Evolutionary conservation across 2,113 vertebrate species (phyloP), one percentile per base, ranked within the genome.

Genomic region (Tachycineta bicolor): DNA sequence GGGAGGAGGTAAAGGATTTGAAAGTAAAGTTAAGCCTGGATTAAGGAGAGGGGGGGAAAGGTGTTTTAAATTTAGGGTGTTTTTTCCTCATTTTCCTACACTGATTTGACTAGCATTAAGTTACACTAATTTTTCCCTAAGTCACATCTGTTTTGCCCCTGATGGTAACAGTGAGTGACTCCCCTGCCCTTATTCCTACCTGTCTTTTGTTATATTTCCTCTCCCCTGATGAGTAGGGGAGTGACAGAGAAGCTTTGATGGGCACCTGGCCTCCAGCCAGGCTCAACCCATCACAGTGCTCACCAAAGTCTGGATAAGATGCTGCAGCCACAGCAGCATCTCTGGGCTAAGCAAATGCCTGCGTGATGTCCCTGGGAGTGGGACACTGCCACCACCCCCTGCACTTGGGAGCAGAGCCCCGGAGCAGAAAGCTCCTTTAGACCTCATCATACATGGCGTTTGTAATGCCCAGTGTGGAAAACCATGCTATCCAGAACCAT

Each of bases 231-330:
- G 55, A 90, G 11, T 2, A 31, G 29, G 29, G 21, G 25, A 23
- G 29, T 43, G 87, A 43, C 22, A 55, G 63, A 76, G 18, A 2
- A 47, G 41, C n/a, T 83, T 69, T 55, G 47, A 34, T 69, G 47
- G 69, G 29, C 10, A 62, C 24, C 14, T 76, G 70, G 55, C 21
- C 31, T 55, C 39, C 41, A 76, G 70, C 62, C 47, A 69, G 41
- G 47, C 17, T 18, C 25, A 47, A 34, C 43, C 17, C 62, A 50
- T 12, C n/a, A 23, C 55, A 52, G 10, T 50, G 37, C 8, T 65
- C 60, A 58, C n/a, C 52, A 49, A 4, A 0, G 0, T 28, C 58
- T 75, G 67, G 31, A 58, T 31, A 16, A 43, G 34, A 43, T n/a
- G 53, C 53, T 55, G 25, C 33, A 87, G 31, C 28, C 59, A 56